Evolutionary conservation across 1,140 invertebrate species (phyloP).

Genomic region (Venturia canescens): DNA sequence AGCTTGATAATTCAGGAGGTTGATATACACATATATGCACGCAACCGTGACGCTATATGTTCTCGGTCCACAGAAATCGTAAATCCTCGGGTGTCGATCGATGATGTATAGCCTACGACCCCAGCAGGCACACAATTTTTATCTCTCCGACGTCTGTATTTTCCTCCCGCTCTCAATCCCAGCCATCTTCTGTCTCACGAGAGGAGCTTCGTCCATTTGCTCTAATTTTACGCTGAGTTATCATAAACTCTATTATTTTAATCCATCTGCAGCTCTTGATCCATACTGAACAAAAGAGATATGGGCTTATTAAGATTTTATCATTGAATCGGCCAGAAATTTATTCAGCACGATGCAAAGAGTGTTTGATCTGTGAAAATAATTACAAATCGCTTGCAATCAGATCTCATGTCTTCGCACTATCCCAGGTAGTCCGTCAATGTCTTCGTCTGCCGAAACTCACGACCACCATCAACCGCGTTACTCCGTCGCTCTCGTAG

Average conservation of each 20-base stretch:
- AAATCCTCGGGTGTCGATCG: constrained; percentile 62
- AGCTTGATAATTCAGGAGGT: constrained; percentile 22
- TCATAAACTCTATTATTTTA: background rate
- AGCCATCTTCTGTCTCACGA: background rate
- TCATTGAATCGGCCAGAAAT: background rate
- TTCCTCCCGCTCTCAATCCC: background rate
- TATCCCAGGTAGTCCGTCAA: background rate
- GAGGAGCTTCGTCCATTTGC: constrained; percentile 22
- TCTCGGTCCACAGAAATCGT: constrained; percentile 51
- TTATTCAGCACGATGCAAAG: background rate
- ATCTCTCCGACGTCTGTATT: constrained; percentile 33
- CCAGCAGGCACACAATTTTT: constrained; percentile 37
- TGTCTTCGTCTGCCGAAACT: constrained; percentile 26
- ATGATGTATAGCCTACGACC: constrained; percentile 58
- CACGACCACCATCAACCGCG: background rate
- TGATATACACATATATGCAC: background rate
- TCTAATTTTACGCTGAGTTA: constrained; percentile 3
- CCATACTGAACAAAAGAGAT: background rate
- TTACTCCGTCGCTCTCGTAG: background rate
- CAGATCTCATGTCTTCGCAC: background rate
- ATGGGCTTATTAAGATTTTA: background rate
- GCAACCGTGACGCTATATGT: constrained; percentile 5
- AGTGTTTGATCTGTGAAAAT: background rate
- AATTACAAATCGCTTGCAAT: background rate
- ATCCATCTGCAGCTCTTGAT: background rate